These are phyloP conservation scores for Scaptomyza polygonia DNA, from an alignment of 2,888 invertebrate genomes.

Conservation along the genomic window DNA sequence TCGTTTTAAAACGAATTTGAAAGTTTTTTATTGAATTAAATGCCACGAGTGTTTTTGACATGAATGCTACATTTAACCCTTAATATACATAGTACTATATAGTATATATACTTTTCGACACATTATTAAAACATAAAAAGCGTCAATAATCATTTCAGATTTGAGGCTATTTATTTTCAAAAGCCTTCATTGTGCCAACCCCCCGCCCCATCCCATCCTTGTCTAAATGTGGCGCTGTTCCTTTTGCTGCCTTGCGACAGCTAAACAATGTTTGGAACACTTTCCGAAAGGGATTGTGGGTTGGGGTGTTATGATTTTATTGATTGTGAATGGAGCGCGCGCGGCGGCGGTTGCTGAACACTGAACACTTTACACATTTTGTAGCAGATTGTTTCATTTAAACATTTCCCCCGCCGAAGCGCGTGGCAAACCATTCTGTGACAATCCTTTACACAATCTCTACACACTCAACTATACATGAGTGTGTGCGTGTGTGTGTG, in stretches of 20 bases:
- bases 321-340: conserved; percentile 51
- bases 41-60: conserved; percentile 71
- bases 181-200: conserved; percentile 30
- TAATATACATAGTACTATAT: conserved; percentile 49
- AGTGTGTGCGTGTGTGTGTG: conserved; percentile 17
- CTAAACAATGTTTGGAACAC: conserved; percentile 56
- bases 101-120: conserved; percentile 63
- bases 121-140: conserved; percentile 81
- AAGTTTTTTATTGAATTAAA: conserved; percentile 78
- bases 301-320: conserved; percentile 61
- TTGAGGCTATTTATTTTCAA: conserved; percentile 74
- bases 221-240: conserved; percentile 33
- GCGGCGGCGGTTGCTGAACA: conserved; percentile 60
- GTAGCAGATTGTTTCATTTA: conserved; percentile 71
- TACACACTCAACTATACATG: conserved; percentile 33
- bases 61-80: conserved; percentile 72
- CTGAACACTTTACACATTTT: conserved; percentile 73
- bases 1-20: conserved; percentile 77
- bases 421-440: conserved; percentile 50
- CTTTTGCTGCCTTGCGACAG: conserved; percentile 35
- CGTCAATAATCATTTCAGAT: conserved; percentile 80
- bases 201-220: not conserved
- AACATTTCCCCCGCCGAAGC: conserved; percentile 74
- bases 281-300: conserved; percentile 34
- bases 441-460: conserved; percentile 72